phyloP scores from a whole-genome alignment of 1,140 invertebrate species.

The Drosophila ananassae region DNA sequence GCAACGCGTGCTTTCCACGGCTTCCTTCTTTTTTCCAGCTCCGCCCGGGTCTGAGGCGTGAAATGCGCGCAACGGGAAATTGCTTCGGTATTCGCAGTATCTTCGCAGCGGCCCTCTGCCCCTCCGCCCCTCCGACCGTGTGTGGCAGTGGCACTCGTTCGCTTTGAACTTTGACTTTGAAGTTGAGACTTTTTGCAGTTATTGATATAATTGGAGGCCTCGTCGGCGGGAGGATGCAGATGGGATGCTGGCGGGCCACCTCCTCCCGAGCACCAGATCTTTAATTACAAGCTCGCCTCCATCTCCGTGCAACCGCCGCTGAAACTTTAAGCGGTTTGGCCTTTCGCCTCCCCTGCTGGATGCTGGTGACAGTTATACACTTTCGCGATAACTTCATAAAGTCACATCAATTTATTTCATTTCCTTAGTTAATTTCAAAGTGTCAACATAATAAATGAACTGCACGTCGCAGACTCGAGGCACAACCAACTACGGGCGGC shows the following conservation, averaged over 20 bases:
- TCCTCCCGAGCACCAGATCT: constrained; percentile 30
- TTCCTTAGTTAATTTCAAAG: constrained; percentile 82
- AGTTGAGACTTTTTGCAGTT: constrained; percentile 46
- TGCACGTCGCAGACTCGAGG: constrained; percentile 64
- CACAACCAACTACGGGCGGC: constrained; percentile 10
- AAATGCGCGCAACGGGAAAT: constrained; percentile 60
- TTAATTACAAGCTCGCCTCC: constrained; percentile 53
- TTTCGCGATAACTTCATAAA: constrained; percentile 74
- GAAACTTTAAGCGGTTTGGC: constrained; percentile 43
- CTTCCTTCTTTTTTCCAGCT: constrained; percentile 73
- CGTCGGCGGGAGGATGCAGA: background rate
- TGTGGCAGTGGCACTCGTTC: constrained; percentile 5
- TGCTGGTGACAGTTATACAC: constrained; percentile 36
- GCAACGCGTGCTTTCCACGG: constrained; percentile 71
- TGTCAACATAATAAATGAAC: constrained; percentile 82
- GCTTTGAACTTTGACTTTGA: constrained; percentile 52
- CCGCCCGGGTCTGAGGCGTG: constrained; percentile 46
- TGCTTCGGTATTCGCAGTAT: constrained; percentile 44
- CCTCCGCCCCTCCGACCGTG: background rate
- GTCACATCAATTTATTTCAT: constrained; percentile 82
- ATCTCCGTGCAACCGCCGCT: background rate
- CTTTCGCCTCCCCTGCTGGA: background rate
- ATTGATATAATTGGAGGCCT: constrained; percentile 40
- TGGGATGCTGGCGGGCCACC: background rate
- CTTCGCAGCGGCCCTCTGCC: background rate